Evolutionary conservation across 1,140 invertebrate species (phyloP).

Genomic region (Magallana gigas): DNA sequence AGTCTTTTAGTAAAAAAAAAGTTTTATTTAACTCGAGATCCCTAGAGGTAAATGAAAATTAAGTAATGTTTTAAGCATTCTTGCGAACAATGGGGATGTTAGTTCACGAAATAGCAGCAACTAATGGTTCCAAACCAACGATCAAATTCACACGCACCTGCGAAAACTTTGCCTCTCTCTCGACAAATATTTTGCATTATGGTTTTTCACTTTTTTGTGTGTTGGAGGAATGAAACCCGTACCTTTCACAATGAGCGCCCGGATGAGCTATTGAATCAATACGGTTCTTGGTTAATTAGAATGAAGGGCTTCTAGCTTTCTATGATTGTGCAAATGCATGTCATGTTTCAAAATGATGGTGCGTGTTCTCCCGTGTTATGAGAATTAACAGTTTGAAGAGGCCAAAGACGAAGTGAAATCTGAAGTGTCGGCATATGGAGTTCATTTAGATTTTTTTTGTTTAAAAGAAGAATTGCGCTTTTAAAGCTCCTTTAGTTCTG

Average conservation of each 20-base stretch:
- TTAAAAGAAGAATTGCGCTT: neutral
- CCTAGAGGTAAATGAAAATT: neutral
- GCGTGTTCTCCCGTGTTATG: neutral
- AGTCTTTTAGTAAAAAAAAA: neutral
- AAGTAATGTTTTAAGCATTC: neutral
- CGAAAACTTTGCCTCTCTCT: constrained; percentile 3
- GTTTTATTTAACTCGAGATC: neutral
- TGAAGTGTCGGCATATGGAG: constrained; percentile 26
- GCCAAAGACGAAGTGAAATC: neutral
- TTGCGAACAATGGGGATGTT: neutral
- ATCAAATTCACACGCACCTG: constrained; percentile 10
- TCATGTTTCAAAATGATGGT: neutral
- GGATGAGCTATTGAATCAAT: neutral
- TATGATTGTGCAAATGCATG: constrained; percentile 18
- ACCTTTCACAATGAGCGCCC: neutral
- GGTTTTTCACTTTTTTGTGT: constrained; percentile 23
- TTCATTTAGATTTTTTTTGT: neutral
- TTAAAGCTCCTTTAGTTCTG: neutral
- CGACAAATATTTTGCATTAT: constrained; percentile 30
- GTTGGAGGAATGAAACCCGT: neutral
- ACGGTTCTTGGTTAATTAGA: constrained; percentile 6
- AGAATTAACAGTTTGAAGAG: neutral
- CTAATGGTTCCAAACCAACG: neutral
- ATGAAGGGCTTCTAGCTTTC: constrained; percentile 8
- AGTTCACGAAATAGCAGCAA: neutral